A percentile compares a stretch with the other conserved stretches of the same genome.
Conservation (phyloP, 2,888 invertebrate genomes). For the Campaea margaritaria region DNA sequence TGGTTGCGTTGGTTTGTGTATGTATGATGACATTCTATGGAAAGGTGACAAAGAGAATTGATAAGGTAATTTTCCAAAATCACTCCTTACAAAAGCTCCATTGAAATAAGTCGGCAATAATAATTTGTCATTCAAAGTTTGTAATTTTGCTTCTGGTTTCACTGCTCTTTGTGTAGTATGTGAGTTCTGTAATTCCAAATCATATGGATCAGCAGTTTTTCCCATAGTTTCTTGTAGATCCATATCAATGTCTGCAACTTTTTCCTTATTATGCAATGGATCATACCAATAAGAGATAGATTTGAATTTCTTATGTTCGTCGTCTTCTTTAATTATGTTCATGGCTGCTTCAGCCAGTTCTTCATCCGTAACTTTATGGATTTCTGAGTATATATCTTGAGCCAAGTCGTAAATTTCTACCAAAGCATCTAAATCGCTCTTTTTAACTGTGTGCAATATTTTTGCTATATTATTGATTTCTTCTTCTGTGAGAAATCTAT, state of each 20-base stretch:
- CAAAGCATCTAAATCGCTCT: conserved; percentile 75
- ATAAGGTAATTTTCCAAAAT: conserved; percentile 62
- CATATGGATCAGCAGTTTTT: conserved; percentile 29
- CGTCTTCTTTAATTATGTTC: conserved; percentile 30
- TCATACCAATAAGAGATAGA: conserved; percentile 62
- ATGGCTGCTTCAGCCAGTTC: conserved; percentile 43
- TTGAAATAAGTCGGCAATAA: conserved; percentile 48
- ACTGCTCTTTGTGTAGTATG: conserved; percentile 33
- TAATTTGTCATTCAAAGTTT: too few species aligned
- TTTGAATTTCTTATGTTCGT: conserved; percentile 28
- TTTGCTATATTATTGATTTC: conserved; percentile 71
- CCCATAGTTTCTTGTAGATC: conserved; percentile 22
- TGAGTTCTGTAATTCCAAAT: conserved; percentile 42
- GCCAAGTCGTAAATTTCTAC: conserved; percentile 76
- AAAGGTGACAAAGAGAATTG: conserved; percentile 63
- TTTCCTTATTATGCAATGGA: conserved; percentile 47
- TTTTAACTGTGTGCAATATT: conserved; percentile 68
- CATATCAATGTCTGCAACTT: conserved; percentile 41
- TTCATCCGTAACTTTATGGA: conserved; percentile 55
- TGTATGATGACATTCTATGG: conserved; percentile 62
- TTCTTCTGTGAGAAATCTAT: conserved; percentile 67
- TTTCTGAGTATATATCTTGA: conserved; percentile 74
- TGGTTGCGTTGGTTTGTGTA: conserved; percentile 40
- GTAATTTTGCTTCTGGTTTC: conserved; percentile 17
- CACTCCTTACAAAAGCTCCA: conserved; percentile 46